A percentile compares a stretch with the other conserved stretches of the same genome.
Evolutionary conservation across 2,888 invertebrate species (phyloP).

Genomic region (Tenthredo notha): DNA sequence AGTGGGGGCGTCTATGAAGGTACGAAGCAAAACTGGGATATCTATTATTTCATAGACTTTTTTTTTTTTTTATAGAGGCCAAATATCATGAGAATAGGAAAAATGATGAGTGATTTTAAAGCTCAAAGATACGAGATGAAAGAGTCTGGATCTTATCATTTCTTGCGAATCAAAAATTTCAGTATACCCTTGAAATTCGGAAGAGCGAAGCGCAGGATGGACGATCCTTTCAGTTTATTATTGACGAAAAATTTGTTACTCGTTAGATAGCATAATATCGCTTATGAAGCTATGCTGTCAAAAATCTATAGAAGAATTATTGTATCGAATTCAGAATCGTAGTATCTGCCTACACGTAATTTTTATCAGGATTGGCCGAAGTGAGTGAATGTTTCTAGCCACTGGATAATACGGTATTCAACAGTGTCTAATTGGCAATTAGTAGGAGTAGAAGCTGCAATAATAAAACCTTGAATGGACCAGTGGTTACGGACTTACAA

Average conservation of each 20-base stretch:
- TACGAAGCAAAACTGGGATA: neutral
- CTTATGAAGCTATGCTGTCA: neutral
- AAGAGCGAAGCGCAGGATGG: no score
- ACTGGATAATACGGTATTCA: conserved; percentile 35
- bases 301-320: neutral
- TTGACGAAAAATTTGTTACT: no score
- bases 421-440: conserved; percentile 44
- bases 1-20: conserved; percentile 10
- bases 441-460: conserved; percentile 35
- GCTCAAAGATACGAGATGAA: neutral
- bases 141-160: neutral
- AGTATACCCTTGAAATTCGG: no score
- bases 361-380: neutral
- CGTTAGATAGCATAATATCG: no score
- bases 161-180: no score
- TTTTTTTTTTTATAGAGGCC: neutral
- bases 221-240: no score
- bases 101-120: neutral
- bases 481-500: conserved; percentile 19
- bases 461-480: conserved; percentile 44
- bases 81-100: neutral
- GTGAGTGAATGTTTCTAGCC: conserved; percentile 19
- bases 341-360: neutral
- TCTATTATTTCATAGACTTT: neutral
- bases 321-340: neutral